Percentiles rank a stretch among this genome's conserved stretches.
Evolutionary conservation across 1,140 invertebrate species (phyloP).

Genomic region (Scaptomyza graminum): DNA sequence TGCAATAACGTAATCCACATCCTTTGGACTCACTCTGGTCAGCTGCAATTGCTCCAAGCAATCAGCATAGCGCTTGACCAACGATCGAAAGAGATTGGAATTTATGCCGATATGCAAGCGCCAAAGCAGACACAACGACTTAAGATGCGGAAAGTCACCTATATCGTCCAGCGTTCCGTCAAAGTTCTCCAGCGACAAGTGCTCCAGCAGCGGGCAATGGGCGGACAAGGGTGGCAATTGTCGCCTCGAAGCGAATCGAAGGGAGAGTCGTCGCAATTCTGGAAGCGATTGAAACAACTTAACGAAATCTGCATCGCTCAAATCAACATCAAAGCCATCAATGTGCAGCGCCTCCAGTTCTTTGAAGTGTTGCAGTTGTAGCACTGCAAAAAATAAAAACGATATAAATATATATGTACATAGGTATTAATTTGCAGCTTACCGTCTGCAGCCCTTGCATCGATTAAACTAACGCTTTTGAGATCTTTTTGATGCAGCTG

Average conservation of each 20-base stretch:
- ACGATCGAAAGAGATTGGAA: conserved; percentile 35
- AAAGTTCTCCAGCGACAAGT: conserved; percentile 63
- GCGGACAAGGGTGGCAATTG: conserved; percentile 20
- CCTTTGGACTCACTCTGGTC: conserved; percentile 19
- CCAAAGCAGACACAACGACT: conserved; percentile 44
- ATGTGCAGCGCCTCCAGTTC: conserved; percentile 50
- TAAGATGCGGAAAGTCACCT: conserved; percentile 44
- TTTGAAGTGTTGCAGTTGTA: conserved; percentile 41
- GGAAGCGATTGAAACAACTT: conserved; percentile 41
- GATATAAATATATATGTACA: neutral
- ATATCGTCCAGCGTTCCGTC: conserved; percentile 22
- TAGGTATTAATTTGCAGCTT: neutral
- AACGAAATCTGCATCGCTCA: conserved; percentile 32
- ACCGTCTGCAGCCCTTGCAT: conserved; percentile 53
- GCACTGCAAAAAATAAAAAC: conserved; percentile 27
- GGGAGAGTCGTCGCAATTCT: conserved; percentile 23
- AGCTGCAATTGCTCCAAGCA: conserved; percentile 52
- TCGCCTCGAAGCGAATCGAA: conserved; percentile 48
- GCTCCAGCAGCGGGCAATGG: conserved; percentile 42
- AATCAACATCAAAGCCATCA: conserved; percentile 54
- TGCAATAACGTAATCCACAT: conserved; percentile 38
- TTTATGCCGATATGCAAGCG: conserved; percentile 26
- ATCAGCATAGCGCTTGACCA: conserved; percentile 32
- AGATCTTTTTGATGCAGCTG: conserved; percentile 38
- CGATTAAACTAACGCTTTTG: conserved; percentile 53